Percentiles rank a stretch among this genome's conserved stretches.
phyloP scores from a whole-genome alignment of 2,113 vertebrate genomes.

The Anguilla japonica region DNA sequence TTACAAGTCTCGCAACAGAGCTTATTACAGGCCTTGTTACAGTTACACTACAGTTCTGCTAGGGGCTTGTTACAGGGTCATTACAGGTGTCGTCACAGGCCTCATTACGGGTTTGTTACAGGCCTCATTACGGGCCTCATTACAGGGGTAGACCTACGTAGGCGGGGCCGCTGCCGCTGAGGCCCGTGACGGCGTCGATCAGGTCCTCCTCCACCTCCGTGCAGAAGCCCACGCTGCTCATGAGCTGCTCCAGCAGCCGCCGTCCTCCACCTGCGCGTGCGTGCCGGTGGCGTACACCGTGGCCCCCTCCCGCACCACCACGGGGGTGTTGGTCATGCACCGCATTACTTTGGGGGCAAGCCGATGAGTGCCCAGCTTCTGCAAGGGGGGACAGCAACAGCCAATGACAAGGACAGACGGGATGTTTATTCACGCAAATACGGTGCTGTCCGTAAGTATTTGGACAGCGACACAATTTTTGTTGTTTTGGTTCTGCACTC shows the following conservation, averaged over 20 bases:
- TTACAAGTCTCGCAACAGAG: too few species aligned
- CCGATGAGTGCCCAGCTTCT: conserved; percentile 85
- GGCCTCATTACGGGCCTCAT: too few species aligned
- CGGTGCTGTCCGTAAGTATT: too few species aligned
- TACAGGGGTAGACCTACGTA: conserved; percentile 74
- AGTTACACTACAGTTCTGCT: too few species aligned
- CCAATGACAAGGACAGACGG: background rate
- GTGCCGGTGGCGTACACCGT: conserved; percentile 92
- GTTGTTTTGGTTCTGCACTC: too few species aligned
- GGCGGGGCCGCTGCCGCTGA: conserved; percentile 94
- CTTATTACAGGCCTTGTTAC: too few species aligned
- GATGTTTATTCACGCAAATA: too few species aligned
- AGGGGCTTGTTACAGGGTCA: background rate
- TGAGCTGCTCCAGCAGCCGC: conserved; percentile 90
- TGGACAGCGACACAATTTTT: too few species aligned
- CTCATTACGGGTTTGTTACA: too few species aligned
- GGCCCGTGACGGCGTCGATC: conserved; percentile 91
- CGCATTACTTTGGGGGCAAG: conserved; percentile 87
- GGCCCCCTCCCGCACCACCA: conserved; percentile 91
- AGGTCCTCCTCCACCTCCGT: conserved; percentile 95
- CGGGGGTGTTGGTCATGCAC: conserved; percentile 97
- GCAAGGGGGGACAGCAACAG: conserved; percentile 9
- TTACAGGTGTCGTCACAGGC: background rate
- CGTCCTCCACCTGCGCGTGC: conserved; percentile 86
- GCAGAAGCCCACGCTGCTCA: conserved; percentile 95